A percentile compares a stretch with the other conserved stretches of the same genome.
phyloP scores from a whole-genome alignment of 2,113 vertebrate species.

The Ophthalmolycus amberensis region DNA sequence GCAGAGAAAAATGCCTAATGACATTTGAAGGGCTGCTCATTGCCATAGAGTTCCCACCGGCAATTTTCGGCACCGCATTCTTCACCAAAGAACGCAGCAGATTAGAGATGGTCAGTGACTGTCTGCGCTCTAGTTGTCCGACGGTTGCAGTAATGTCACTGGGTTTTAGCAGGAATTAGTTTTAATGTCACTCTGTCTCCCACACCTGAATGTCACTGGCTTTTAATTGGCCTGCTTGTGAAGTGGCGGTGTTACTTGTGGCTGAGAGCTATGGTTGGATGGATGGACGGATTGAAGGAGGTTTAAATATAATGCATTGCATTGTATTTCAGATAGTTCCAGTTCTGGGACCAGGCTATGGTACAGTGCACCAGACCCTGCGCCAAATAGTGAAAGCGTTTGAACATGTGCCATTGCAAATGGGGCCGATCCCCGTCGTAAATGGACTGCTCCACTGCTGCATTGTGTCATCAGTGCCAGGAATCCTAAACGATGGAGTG shows the following conservation, averaged over 20 bases:
- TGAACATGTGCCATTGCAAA: constrained; percentile 58
- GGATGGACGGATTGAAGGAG: constrained; percentile 6
- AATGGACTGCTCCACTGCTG: constrained; percentile 49
- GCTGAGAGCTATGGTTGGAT: constrained; percentile 59
- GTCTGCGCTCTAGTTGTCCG: constrained; percentile 33
- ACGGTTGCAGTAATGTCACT: constrained; percentile 77
- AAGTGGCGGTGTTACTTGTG: constrained; percentile 69
- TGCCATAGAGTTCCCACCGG: constrained; percentile 42
- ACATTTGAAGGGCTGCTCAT: constrained; percentile 74
- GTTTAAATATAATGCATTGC: constrained; percentile 17
- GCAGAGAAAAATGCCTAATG: constrained; percentile 64
- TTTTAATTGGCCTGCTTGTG: constrained; percentile 80
- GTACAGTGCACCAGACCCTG: constrained; percentile 25
- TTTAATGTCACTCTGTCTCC: constrained; percentile 81
- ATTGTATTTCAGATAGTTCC: constrained; percentile 26
- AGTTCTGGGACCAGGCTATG: constrained; percentile 29
- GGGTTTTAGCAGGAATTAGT: constrained; percentile 79
- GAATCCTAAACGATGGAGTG: constrained; percentile 32
- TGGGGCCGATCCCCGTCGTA: constrained; percentile 32
- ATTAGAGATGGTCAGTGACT: constrained; percentile 52
- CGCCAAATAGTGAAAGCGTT: constrained; percentile 33
- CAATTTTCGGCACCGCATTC: constrained; percentile 22
- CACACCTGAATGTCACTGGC: constrained; percentile 81
- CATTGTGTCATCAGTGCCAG: constrained; percentile 55
- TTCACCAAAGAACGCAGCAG: constrained; percentile 14